Evolutionary conservation across 2,888 invertebrate species (phyloP), one percentile per base, ranked within the genome.

Genomic region (Brachycybe producta): DNA sequence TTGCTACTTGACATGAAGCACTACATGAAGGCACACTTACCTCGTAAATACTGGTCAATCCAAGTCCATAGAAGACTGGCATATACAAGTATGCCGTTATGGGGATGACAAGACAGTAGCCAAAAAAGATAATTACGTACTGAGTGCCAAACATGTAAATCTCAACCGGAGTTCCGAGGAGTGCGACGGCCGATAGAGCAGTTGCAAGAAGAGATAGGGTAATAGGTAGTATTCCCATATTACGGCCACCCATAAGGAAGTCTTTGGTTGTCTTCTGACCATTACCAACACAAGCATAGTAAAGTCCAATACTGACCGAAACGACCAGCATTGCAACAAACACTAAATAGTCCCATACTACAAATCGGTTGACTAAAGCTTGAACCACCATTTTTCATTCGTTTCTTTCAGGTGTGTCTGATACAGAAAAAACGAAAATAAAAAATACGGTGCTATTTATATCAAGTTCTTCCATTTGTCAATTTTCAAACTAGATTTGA

Each of bases 111-210:
- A 66, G 52, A 24, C 65, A 59, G 56, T 66, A 68, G 13, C 65
- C 61, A 13, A 67, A 40, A 3, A 59, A 57, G 27, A 61, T 58
- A n/a, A 65, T 62, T 44, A 57, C 50, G 62, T 84, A 87, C 61
- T 82, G 82, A 0, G 84, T 82, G 19, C 91, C 91, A 62, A 83
- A 80, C 59, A 76, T 76, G 65, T 87, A 91, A 82, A 90, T 85
- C 71, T 91, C 90, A 0, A 87, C 82, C 7, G 90, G 88, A 65
- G 88, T 90, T 2, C 91, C 91, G 54, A 91, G 72, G 41, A 91
- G 70, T 62, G 91, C 88, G 58, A 91, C 85, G 34, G 90, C 90
- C 23, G 90, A 90, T 61, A 91, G 79, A 64, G 90, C 91, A 68
- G 88, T 88, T 66, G 53, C 53, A 11, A 53, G 35, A 2, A 92